A percentile compares a stretch with the other conserved stretches of the same genome.
Conservation (phyloP, 2,888 invertebrate species). For the Phengaris alcon region DNA sequence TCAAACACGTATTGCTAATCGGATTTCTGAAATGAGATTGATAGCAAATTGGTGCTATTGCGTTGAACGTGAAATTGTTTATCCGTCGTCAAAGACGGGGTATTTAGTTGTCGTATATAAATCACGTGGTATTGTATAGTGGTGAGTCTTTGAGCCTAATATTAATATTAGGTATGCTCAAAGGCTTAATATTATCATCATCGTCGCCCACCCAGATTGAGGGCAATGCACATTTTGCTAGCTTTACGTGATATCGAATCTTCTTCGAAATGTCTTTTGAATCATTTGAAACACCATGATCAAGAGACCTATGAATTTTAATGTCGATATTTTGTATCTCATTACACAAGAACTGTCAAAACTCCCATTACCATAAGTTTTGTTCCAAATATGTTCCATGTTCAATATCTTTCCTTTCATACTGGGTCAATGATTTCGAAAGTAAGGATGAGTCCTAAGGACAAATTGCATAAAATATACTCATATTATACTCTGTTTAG, state of each 20-base stretch:
- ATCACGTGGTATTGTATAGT: not conserved
- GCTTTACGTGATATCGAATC: too few relatives aligned
- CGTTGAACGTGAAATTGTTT: not conserved
- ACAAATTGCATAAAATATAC: too few relatives aligned
- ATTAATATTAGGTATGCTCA: too few relatives aligned
- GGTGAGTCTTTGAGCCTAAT: too few relatives aligned
- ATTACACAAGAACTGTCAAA: conserved; percentile 7
- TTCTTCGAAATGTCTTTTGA: too few relatives aligned
- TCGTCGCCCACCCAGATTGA: too few relatives aligned
- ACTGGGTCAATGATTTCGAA: not conserved
- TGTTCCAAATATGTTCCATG: not conserved
- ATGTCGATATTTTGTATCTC: not conserved
- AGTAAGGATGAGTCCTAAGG: not conserved
- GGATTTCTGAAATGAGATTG: not conserved
- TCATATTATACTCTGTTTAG: too few relatives aligned
- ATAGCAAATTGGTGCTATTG: not conserved
- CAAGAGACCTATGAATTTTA: not conserved
- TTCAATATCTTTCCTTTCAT: not conserved
- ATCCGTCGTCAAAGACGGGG: not conserved
- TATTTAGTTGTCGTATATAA: not conserved
- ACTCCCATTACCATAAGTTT: conserved; percentile 8
- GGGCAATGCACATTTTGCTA: too few relatives aligned
- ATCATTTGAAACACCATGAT: not conserved
- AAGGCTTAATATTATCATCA: too few relatives aligned
- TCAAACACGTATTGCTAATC: not conserved